Conservation (phyloP, 1,140 invertebrate genomes). For the Lordiphosa mommai region DNA sequence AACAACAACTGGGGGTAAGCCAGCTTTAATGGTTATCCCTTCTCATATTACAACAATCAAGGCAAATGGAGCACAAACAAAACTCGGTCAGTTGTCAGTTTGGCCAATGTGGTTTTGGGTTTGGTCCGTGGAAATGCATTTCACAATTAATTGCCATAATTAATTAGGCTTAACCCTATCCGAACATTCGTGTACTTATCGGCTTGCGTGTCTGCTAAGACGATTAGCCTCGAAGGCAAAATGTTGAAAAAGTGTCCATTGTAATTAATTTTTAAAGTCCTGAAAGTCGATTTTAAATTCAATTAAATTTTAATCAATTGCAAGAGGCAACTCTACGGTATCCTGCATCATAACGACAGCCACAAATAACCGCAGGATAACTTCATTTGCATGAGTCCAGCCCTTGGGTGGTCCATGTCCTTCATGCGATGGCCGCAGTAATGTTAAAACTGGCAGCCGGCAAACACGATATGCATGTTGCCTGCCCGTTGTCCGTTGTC, state of each 20-base stretch:
- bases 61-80: conserved; percentile 15
- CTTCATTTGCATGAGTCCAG: conserved; percentile 66
- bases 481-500: conserved; percentile 16
- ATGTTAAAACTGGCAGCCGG: conserved; percentile 41
- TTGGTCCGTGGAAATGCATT: conserved; percentile 39
- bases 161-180: conserved; percentile 57
- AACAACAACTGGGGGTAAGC: conserved; percentile 10
- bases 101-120: conserved; percentile 9
- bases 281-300: conserved; percentile 50
- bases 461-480: conserved; percentile 19
- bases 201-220: conserved; percentile 51
- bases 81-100: conserved; percentile 38
- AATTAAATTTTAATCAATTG: conserved; percentile 73
- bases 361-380: conserved; percentile 76
- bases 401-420: conserved; percentile 10
- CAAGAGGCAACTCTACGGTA: conserved; percentile 32
- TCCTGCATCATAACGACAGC: conserved; percentile 63
- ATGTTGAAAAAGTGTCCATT: conserved; percentile 19
- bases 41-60: conserved; percentile 6
- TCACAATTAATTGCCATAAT: conserved; percentile 67
- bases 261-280: conserved; percentile 53
- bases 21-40: conserved; percentile 1
- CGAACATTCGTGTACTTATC: conserved; percentile 33
- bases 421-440: conserved; percentile 33
- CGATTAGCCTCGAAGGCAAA: conserved; percentile 25